Evolutionary conservation across 37 sponge, comb jelly and placozoan genomes (phyloP), one percentile per base, ranked within the genome.

Genomic region (Diacarnus erythraeanus): DNA sequence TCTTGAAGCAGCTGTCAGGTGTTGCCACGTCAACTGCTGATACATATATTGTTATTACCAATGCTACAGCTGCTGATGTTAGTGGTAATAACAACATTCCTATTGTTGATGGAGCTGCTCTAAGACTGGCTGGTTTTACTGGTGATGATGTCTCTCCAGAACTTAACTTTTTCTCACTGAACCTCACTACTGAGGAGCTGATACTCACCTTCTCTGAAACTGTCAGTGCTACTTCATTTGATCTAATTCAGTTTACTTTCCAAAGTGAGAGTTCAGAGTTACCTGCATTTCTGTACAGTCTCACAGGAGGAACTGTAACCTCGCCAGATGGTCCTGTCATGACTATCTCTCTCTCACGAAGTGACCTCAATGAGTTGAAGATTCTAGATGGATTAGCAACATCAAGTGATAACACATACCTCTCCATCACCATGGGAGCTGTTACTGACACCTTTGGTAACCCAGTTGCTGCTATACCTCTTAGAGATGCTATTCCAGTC

Each of bases 351-450:
- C 83, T 96, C 4, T 93, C 86, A 31, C 69, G 66, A 54, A 69
- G 70, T 57, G 97, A 96, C 47, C 60, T 96, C 58, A 85, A 96
- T 80, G 85, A 87, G 37, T 20, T 96, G 42, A 93, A 96, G 77
- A 72, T 78, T 39, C 56, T 58, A 9, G 59, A 75, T 34, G 26
- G 60, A 20, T 77, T 96, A 1, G 87, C 82, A 30, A 87, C 84
- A 20, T n/a, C 22, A 17, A 29, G 33, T 1, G 35, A 40, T 22
- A 85, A 86, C 64, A 89, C 94, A 21, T 90, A 76, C 80, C 57
- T 96, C 35, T 66, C 79, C 30, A 26, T 84, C 76, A 71, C 88
- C 15, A 27, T 42, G 42, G 69, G 54, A 15, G 82, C 91, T 34
- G 56, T 86, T 35, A 44, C 8, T 33, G 97, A 96, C 56, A 90